A percentile compares a stretch with the other conserved stretches of the same genome.
Conservation (phyloP, 2,113 vertebrate species). For the Petrocephalus zakoni region DNA sequence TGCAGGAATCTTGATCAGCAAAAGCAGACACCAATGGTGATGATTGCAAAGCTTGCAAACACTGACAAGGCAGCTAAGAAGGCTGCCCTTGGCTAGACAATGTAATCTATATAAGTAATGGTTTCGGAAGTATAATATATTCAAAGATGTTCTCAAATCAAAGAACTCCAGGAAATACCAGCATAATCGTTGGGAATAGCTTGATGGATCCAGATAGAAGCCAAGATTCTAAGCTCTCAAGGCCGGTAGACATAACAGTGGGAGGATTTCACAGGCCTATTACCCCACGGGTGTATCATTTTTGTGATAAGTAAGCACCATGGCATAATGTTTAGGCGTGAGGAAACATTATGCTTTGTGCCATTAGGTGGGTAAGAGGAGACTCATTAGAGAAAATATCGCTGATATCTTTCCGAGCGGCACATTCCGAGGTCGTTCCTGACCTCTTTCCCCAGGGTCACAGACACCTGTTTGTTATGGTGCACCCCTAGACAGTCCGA, state of each 20-base stretch:
- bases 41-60: no score
- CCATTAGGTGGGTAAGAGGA: background rate
- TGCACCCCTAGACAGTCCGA: no score
- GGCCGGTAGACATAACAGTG: background rate
- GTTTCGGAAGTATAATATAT: background rate
- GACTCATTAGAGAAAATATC: background rate
- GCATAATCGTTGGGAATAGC: background rate
- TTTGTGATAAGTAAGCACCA: background rate
- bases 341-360: background rate
- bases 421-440: background rate
- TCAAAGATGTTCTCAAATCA: background rate
- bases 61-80: no score
- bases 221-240: background rate
- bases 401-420: background rate
- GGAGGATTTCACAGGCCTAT: background rate
- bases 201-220: background rate
- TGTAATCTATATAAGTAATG: background rate
- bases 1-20: background rate
- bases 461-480: no score
- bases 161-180: background rate
- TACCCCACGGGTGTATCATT: background rate
- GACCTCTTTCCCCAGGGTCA: no score
- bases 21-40: no score
- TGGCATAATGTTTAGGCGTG: no score
- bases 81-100: background rate